These are phyloP conservation scores for Gobio gobio DNA, from an alignment of 2,113 vertebrate species.

Conservation along the genomic window DNA sequence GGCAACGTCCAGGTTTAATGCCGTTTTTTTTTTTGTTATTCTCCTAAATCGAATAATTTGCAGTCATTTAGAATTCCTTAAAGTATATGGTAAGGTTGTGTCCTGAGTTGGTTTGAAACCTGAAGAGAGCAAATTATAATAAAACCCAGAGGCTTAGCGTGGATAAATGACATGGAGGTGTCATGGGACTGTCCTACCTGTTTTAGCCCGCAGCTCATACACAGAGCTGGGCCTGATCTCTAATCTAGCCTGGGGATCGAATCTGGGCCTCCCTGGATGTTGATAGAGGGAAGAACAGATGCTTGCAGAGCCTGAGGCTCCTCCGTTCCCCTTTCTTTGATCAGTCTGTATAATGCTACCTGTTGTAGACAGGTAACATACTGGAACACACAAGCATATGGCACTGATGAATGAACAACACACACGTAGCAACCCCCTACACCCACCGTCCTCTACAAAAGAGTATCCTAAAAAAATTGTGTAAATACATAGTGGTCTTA, in stretches of 20 bases:
- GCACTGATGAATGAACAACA: constrained; percentile 40
- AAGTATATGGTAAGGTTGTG: not conserved
- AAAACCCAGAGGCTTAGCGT: constrained; percentile 44
- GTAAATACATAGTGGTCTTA: constrained; percentile 43
- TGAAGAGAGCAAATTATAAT: constrained; percentile 39
- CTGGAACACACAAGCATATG: constrained; percentile 49
- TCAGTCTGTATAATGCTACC: constrained; percentile 53
- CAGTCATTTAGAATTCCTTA: not conserved
- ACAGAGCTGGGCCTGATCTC: constrained; percentile 54
- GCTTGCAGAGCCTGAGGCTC: constrained; percentile 47
- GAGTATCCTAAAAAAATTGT: not conserved
- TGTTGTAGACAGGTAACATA: constrained; percentile 45
- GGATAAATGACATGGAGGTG: constrained; percentile 51
- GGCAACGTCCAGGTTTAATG: too few species aligned
- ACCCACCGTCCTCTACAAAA: not conserved
- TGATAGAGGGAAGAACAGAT: constrained; percentile 47
- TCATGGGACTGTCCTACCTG: constrained; percentile 47
- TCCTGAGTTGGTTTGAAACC: not conserved
- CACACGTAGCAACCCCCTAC: not conserved
- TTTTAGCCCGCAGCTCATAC: constrained; percentile 42
- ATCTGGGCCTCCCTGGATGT: constrained; percentile 43
- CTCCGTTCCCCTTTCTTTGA: constrained; percentile 38
- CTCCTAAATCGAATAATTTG: constrained; percentile 26
- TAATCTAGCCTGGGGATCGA: constrained; percentile 57
- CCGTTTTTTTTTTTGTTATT: not conserved